Evolutionary conservation across 2,797 vertebrate genomes (phyloP).

Genomic region (Rhabdomys pumilio): DNA sequence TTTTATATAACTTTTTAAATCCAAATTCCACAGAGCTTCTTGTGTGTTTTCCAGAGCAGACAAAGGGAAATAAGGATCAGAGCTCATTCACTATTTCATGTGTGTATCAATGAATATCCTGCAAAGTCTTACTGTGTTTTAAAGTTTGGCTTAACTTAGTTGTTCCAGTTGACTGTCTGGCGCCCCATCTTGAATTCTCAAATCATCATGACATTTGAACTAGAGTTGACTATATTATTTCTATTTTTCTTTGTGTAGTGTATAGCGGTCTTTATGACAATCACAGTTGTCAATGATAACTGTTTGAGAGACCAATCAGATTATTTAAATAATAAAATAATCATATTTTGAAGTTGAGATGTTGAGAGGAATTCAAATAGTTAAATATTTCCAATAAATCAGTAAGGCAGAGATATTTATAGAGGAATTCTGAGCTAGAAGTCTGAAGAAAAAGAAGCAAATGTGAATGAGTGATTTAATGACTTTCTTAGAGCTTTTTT

Average conservation of each 20-base stretch:
- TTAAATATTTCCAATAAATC: constrained; percentile 48
- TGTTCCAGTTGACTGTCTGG: not conserved
- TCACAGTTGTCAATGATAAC: not conserved
- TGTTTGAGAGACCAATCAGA: constrained; percentile 1
- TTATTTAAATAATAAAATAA: constrained; percentile 64
- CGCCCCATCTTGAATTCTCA: not conserved
- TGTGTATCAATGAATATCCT: not conserved
- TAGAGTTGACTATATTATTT: constrained; percentile 2
- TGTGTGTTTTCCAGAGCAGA: not conserved
- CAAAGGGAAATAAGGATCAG: not conserved
- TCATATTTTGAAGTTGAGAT: not conserved
- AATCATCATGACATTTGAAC: not conserved
- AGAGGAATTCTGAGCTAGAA: not conserved
- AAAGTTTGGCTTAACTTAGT: not conserved
- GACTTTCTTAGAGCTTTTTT: not conserved
- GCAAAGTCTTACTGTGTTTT: not conserved
- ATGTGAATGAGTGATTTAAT: constrained; percentile 39
- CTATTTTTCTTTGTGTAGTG: not conserved
- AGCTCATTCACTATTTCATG: not conserved
- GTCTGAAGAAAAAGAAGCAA: constrained; percentile 39
- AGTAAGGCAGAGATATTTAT: constrained; percentile 25
- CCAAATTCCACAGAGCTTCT: not conserved
- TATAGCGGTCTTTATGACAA: not conserved
- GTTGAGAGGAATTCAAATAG: constrained; percentile 33
- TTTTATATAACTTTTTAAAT: not conserved